phyloP scores from a whole-genome alignment of 2,888 invertebrate species.

The Eupithecia tripunctaria region DNA sequence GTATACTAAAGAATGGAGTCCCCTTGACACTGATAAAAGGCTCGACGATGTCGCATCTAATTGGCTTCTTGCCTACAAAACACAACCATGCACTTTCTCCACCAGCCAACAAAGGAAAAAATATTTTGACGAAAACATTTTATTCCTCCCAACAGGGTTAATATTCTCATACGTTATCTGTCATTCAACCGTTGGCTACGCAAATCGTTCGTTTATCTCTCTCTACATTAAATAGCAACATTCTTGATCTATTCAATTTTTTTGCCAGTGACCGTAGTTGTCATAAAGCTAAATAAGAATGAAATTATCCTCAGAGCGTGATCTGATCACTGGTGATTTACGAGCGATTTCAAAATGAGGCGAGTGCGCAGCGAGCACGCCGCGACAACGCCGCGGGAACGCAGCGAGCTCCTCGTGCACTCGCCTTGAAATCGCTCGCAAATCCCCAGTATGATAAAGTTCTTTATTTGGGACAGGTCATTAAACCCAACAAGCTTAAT shows the following conservation, averaged over 20 bases:
- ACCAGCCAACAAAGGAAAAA: neutral
- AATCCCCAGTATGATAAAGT: no score
- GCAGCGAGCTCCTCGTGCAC: no score
- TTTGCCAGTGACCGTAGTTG: neutral
- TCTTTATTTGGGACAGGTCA: neutral
- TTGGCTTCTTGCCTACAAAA: slow-evolving; percentile 29
- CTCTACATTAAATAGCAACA: neutral
- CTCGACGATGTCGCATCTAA: slow-evolving; percentile 23
- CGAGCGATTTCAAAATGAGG: no score
- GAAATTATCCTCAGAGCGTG: neutral
- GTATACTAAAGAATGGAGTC: neutral
- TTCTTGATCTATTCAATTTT: neutral
- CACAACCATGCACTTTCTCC: slow-evolving; percentile 14
- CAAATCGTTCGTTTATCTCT: slow-evolving; percentile 1
- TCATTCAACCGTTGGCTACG: neutral
- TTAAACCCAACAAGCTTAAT: neutral
- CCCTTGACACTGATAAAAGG: slow-evolving; percentile 21
- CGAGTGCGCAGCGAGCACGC: no score
- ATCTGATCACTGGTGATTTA: no score
- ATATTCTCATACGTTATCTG: neutral
- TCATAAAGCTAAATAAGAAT: neutral
- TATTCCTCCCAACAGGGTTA: neutral
- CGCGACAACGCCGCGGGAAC: no score
- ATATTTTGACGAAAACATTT: slow-evolving; percentile 1
- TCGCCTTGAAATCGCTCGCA: no score